Percentiles rank a stretch among this genome's conserved stretches.
phyloP scores from a whole-genome alignment of 2,797 vertebrate species.

The Malurus splendens region DNA sequence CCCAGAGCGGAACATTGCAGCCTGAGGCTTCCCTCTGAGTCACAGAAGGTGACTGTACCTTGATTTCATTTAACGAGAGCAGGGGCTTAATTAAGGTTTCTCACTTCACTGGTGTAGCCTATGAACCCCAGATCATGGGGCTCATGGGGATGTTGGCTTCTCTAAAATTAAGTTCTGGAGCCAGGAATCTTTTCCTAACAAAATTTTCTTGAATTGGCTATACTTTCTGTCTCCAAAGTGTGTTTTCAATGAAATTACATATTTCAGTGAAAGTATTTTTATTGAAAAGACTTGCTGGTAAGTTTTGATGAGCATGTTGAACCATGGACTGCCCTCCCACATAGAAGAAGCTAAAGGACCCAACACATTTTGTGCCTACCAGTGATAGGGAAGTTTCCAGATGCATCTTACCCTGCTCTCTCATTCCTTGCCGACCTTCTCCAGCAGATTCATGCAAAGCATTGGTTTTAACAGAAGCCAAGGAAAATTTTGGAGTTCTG shows the following conservation, averaged over 20 bases:
- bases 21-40: neutral
- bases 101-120: neutral
- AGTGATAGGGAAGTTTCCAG: neutral
- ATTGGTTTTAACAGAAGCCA: neutral
- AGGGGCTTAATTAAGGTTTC: neutral
- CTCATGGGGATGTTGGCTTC: fast-evolving
- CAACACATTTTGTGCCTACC: neutral
- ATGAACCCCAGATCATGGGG: neutral
- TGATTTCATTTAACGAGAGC: neutral
- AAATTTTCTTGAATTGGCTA: neutral
- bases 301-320: neutral
- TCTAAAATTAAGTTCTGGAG: neutral
- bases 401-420: neutral
- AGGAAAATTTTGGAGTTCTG: neutral
- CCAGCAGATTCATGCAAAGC: neutral
- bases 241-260: neutral
- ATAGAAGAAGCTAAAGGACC: neutral
- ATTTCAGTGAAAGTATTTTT: neutral
- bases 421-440: neutral
- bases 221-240: neutral
- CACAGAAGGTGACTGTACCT: neutral
- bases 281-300: neutral
- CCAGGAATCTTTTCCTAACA: neutral
- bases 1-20: neutral
- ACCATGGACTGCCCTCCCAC: neutral